Conservation (phyloP, 2,113 vertebrate species). For the Phylloscopus trochilus region DNA sequence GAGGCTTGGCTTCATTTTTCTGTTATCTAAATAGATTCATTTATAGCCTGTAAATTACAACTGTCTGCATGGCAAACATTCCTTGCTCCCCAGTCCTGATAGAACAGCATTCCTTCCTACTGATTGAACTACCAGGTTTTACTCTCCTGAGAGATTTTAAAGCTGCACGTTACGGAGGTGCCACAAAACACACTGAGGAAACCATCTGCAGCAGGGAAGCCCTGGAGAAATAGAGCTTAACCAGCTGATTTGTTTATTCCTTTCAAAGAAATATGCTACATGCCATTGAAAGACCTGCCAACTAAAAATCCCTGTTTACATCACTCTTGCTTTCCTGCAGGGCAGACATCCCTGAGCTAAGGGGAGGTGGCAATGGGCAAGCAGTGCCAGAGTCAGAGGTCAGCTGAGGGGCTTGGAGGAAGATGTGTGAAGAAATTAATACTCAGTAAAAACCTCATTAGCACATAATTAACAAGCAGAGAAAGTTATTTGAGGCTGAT, state of each 20-base stretch:
- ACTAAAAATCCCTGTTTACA: neutral
- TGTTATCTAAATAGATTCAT: conserved; percentile 20
- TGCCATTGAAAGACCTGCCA: neutral
- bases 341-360: neutral
- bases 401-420: neutral
- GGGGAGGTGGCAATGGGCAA: accelerated
- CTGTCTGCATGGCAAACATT: neutral
- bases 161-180: neutral
- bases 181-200: neutral
- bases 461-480: neutral
- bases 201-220: neutral
- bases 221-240: neutral
- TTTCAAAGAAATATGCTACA: neutral
- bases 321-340: neutral
- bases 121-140: neutral
- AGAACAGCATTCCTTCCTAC: neutral
- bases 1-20: neutral
- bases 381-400: neutral
- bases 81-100: neutral
- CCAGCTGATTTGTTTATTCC: neutral
- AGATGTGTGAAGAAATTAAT: neutral
- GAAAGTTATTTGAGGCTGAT: neutral
- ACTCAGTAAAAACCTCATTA: neutral
- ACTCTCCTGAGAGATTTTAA: neutral
- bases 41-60: conserved; percentile 10